Conservation (phyloP, 1,140 invertebrate genomes). For the Drosophila aff. region DNA sequence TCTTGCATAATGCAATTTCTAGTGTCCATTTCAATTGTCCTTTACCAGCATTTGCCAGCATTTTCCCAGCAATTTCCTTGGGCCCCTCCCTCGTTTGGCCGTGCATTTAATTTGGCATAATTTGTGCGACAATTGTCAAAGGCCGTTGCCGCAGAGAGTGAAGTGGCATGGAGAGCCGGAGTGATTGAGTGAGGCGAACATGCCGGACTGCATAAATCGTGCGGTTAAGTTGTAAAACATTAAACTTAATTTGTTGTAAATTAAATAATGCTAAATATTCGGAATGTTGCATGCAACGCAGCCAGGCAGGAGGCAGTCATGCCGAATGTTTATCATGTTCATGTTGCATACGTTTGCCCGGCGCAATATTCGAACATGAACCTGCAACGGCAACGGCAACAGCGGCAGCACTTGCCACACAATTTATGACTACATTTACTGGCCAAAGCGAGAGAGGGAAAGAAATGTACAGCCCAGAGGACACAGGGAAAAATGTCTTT, state of each 20-base stretch:
- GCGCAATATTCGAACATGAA: constrained; percentile 61
- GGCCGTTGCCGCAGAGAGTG: constrained; percentile 9
- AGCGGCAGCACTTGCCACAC: constrained; percentile 66
- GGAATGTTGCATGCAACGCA: constrained; percentile 31
- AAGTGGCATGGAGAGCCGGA: background rate
- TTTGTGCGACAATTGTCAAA: constrained; percentile 63
- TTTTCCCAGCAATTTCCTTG: constrained; percentile 13
- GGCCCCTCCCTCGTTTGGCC: constrained; percentile 18
- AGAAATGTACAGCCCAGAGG: constrained; percentile 1
- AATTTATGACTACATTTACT: constrained; percentile 77
- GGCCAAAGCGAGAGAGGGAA: constrained; percentile 20
- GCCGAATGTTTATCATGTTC: constrained; percentile 59
- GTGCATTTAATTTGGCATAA: constrained; percentile 75
- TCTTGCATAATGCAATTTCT: constrained; percentile 38
- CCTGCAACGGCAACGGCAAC: constrained; percentile 38
- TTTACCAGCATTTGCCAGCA: constrained; percentile 19
- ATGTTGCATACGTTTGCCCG: constrained; percentile 59
- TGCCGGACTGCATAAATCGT: constrained; percentile 70
- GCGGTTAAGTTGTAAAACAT: constrained; percentile 73
- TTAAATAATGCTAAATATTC: constrained; percentile 78
- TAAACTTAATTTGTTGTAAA: constrained; percentile 79
- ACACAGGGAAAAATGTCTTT: constrained; percentile 4
- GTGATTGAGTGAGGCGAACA: constrained; percentile 38
- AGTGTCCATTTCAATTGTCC: constrained; percentile 33
- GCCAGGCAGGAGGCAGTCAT: constrained; percentile 9